phyloP scores from a whole-genome alignment of 2,888 invertebrate species.

The Aphrophora alni region DNA sequence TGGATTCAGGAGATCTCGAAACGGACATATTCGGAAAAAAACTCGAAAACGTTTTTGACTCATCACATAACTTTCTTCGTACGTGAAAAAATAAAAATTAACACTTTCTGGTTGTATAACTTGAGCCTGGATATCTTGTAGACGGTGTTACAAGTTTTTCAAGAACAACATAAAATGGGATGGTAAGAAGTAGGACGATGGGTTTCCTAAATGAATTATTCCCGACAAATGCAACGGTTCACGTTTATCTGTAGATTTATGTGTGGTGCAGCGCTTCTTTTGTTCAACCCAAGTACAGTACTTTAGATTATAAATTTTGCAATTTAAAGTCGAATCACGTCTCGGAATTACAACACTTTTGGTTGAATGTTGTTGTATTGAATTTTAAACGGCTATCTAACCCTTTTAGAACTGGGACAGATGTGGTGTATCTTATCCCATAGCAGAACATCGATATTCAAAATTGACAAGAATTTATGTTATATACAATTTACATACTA shows the following conservation, averaged over 20 bases:
- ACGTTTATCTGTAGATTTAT: background rate
- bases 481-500: no score
- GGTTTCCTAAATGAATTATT: background rate
- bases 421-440: no score
- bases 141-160: no score
- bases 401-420: background rate
- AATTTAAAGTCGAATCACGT: background rate
- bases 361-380: background rate
- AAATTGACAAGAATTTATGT: no score
- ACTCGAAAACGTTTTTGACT: no score
- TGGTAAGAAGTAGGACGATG: background rate
- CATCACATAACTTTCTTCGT: no score
- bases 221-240: background rate
- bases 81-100: no score
- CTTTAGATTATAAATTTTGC: background rate
- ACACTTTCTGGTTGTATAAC: no score
- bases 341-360: background rate
- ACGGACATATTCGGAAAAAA: no score
- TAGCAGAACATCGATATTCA: no score
- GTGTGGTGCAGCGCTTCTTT: background rate
- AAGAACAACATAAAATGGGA: background rate
- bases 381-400: background rate
- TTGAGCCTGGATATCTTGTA: no score
- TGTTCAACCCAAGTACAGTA: background rate
- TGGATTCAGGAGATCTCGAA: no score